Conservation (phyloP, 2,113 vertebrate species). For the Oceanites oceanicus region DNA sequence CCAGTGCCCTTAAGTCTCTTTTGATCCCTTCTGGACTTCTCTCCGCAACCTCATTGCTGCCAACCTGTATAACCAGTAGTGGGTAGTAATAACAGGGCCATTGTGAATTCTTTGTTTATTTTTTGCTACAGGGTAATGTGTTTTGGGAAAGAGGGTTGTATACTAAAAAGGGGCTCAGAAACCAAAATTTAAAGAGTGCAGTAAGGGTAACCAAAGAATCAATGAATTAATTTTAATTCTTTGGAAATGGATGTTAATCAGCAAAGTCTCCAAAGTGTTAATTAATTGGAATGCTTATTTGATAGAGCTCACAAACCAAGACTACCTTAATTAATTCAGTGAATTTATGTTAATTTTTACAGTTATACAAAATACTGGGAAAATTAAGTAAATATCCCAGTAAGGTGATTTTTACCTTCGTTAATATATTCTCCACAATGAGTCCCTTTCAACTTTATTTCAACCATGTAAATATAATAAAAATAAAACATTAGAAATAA, state of each 20-base stretch:
- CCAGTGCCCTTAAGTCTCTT: too few species aligned
- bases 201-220: not conserved
- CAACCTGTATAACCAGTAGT: too few species aligned
- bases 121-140: not conserved
- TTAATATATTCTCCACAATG: not conserved
- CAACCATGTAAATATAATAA: not conserved
- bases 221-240: not conserved
- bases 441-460: not conserved
- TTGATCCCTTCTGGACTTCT: too few species aligned
- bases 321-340: not conserved
- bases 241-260: not conserved
- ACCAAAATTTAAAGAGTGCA: not conserved
- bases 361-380: not conserved
- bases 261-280: not conserved
- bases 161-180: not conserved
- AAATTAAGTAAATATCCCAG: not conserved
- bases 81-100: too few species aligned
- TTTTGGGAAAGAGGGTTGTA: not conserved
- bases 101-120: not conserved
- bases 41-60: too few species aligned
- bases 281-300: not conserved
- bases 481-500: not conserved
- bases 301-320: not conserved
- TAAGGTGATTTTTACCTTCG: not conserved
- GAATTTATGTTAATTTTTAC: not conserved